A percentile compares a stretch with the other conserved stretches of the same genome.
Evolutionary conservation across 2,888 invertebrate species (phyloP).

Genomic region (Eupithecia pulchellata): DNA sequence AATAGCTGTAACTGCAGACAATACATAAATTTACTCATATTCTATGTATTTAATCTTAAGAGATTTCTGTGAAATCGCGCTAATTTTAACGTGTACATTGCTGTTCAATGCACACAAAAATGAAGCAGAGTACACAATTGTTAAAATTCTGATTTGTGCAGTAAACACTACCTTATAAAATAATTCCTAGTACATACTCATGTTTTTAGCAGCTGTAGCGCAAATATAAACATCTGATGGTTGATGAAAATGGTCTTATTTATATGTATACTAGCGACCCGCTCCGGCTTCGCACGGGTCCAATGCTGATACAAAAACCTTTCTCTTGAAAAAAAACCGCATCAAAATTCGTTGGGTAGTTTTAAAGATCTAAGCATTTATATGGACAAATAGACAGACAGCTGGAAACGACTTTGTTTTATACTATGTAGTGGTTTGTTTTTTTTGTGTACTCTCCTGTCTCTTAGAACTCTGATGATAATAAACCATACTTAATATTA

Average conservation of each 20-base stretch:
- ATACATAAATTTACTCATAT: slow-evolving; percentile 40
- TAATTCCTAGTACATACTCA: not conserved
- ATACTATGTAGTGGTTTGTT: too few species aligned
- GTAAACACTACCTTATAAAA: not conserved
- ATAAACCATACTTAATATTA: slow-evolving; percentile 12
- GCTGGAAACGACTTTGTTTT: too few species aligned
- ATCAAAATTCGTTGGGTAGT: too few species aligned
- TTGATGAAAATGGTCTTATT: slow-evolving; percentile 14
- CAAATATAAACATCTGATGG: slow-evolving; percentile 1
- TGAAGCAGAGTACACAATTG: not conserved
- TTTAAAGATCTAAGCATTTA: too few species aligned
- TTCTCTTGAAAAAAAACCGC: too few species aligned
- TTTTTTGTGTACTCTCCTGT: not conserved
- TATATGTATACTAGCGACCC: too few species aligned
- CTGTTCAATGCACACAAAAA: slow-evolving; percentile 10
- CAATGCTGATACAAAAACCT: too few species aligned
- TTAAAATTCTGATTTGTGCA: not conserved
- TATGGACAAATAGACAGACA: too few species aligned
- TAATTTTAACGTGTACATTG: slow-evolving; percentile 9
- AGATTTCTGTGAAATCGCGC: slow-evolving; percentile 28
- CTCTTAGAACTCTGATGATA: slow-evolving; percentile 10
- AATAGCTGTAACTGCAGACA: slow-evolving; percentile 44
- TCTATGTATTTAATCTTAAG: slow-evolving; percentile 27
- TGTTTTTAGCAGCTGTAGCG: slow-evolving; percentile 24
- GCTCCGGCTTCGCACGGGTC: too few species aligned